A percentile compares a stretch with the other conserved stretches of the same genome.
Evolutionary conservation across 2,888 invertebrate species (phyloP).

Genomic region (Micropterix aruncella): DNA sequence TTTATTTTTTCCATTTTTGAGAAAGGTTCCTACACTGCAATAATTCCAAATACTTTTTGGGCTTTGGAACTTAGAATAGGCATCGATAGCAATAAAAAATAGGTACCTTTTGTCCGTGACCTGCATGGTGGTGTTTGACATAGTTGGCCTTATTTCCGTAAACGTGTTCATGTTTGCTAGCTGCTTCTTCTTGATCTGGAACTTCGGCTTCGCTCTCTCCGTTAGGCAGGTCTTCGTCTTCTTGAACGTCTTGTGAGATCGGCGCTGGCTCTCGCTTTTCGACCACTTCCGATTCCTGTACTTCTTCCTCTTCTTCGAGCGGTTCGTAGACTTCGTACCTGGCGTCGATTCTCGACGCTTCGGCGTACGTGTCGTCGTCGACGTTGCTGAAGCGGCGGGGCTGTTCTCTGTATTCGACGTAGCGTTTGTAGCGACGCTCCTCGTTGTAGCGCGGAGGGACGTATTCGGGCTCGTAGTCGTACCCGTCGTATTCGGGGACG

Average conservation of each 20-base stretch:
- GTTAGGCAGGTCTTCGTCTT: not conserved
- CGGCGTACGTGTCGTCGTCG: not conserved
- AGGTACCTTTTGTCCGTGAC: not conserved
- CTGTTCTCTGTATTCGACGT: too few species aligned
- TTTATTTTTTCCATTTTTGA: too few species aligned
- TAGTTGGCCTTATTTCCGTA: not conserved
- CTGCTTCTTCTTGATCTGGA: not conserved
- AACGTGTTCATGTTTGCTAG: not conserved
- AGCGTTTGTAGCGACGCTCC: too few species aligned
- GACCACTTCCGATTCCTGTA: not conserved
- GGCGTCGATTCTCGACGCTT: not conserved
- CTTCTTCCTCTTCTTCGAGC: not conserved
- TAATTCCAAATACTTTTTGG: too few species aligned
- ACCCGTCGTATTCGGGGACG: too few species aligned
- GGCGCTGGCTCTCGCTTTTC: not conserved
- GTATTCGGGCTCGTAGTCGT: too few species aligned
- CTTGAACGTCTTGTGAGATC: not conserved
- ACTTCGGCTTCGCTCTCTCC: not conserved
- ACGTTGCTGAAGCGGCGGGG: not conserved
- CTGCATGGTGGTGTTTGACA: not conserved
- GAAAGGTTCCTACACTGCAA: too few species aligned
- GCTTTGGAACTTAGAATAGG: too few species aligned
- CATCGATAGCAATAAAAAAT: too few species aligned
- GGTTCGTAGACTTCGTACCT: not conserved
- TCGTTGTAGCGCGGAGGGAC: too few species aligned